Evolutionary conservation across 2,797 vertebrate species (phyloP).

Genomic region (Pelochelys cantorii): DNA sequence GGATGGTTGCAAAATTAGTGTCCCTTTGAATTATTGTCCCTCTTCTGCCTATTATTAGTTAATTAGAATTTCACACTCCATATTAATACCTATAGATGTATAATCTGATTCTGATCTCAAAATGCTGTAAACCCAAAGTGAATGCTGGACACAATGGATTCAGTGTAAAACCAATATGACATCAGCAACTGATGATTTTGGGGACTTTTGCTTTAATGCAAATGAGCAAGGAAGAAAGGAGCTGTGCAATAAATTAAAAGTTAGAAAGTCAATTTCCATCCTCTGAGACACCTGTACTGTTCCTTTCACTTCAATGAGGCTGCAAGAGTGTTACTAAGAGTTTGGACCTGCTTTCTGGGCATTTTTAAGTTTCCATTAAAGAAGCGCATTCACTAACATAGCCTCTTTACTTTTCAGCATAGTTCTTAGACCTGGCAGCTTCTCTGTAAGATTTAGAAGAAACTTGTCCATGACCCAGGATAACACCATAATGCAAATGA

Average conservation of each 20-base stretch:
- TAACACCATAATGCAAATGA: neutral
- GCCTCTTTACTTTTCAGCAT: neutral
- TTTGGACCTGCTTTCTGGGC: neutral
- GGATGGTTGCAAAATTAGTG: neutral
- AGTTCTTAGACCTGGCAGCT: neutral
- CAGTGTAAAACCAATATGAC: neutral
- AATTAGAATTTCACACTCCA: neutral
- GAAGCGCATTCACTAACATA: neutral
- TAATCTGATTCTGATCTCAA: neutral
- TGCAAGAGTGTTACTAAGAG: neutral
- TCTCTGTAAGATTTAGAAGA: neutral
- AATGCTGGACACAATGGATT: neutral
- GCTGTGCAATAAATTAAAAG: neutral
- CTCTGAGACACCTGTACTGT: neutral
- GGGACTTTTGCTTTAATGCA: neutral
- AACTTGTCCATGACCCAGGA: neutral
- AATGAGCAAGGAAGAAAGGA: neutral
- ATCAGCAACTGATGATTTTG: neutral
- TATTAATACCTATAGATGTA: neutral
- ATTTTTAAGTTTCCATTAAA: neutral
- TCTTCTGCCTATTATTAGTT: neutral
- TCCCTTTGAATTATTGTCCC: neutral
- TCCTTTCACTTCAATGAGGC: neutral
- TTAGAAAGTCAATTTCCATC: neutral
- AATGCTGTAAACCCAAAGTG: neutral